Conservation (phyloP, 2,797 vertebrate species). For the Lagocephalus sceleratus region DNA sequence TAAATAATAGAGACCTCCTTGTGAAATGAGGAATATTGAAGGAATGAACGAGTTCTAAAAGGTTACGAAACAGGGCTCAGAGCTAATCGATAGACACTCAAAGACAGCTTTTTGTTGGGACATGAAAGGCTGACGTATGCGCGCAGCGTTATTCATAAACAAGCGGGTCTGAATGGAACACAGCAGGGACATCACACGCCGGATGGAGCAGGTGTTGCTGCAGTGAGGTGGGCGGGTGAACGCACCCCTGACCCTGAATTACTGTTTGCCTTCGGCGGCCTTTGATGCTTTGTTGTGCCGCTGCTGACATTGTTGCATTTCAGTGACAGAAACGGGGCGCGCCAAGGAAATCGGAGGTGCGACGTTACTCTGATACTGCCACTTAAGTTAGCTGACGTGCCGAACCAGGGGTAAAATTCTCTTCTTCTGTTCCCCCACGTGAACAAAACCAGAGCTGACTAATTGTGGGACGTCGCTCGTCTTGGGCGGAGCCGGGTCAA, state of each 20-base stretch:
- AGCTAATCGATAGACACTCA: conserved; percentile 23
- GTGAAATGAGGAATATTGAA: conserved; percentile 15
- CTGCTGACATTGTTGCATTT: conserved; percentile 14
- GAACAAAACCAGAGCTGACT: no score
- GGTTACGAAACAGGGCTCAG: conserved; percentile 19
- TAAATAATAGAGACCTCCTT: conserved; percentile 22
- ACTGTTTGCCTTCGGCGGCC: not conserved
- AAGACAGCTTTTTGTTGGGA: conserved; percentile 26
- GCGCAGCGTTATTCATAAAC: conserved; percentile 16
- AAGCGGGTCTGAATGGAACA: conserved; percentile 11
- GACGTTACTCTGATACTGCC: no score
- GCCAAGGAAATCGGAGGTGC: conserved; percentile 20
- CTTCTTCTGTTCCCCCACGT: no score
- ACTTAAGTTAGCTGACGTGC: no score
- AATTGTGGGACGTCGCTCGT: no score
- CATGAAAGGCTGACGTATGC: conserved; percentile 18
- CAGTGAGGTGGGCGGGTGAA: not conserved
- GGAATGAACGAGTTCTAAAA: conserved; percentile 22
- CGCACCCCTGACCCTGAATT: conserved; percentile 14
- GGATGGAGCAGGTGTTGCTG: conserved; percentile 27
- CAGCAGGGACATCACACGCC: conserved; percentile 9
- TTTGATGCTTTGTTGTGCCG: conserved; percentile 31
- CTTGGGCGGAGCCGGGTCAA: no score
- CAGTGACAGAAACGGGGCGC: not conserved
- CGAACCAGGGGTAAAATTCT: no score